Evolutionary conservation across 2,888 invertebrate species (phyloP).

Genomic region (Apodemia mormo): DNA sequence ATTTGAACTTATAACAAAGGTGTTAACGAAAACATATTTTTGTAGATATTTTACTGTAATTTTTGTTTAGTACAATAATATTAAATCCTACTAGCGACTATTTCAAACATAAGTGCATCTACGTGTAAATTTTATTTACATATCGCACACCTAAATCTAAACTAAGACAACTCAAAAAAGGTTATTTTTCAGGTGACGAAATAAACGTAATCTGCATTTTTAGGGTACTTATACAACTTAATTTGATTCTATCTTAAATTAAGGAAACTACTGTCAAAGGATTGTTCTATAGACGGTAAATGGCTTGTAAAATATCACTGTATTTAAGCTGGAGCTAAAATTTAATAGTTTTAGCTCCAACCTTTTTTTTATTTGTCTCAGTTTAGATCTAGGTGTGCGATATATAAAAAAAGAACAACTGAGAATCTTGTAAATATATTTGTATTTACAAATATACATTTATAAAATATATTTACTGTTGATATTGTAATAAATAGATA

Average conservation of each 20-base stretch:
- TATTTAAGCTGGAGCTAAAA: no score
- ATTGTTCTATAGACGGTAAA: no score
- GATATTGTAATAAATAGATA: background rate
- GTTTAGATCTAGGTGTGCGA: no score
- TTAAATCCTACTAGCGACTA: background rate
- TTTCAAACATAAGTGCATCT: background rate
- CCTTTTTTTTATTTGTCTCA: no score
- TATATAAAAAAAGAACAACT: background rate
- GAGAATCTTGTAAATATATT: background rate
- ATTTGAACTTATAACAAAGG: background rate
- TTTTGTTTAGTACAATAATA: constrained; percentile 3
- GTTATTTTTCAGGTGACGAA: no score
- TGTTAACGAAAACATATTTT: constrained; percentile 5
- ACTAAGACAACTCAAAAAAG: no score
- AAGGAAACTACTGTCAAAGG: no score
- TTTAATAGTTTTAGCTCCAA: no score
- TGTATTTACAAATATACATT: background rate
- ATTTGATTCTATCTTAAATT: no score
- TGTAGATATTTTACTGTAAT: constrained; percentile 2
- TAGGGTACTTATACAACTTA: no score
- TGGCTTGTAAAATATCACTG: no score
- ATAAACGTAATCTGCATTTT: no score
- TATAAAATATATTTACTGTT: constrained; percentile 17
- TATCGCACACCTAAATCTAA: background rate
- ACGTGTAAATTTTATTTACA: background rate